Conservation (phyloP, 2,888 invertebrate genomes). For the Drosophila gaucha region DNA sequence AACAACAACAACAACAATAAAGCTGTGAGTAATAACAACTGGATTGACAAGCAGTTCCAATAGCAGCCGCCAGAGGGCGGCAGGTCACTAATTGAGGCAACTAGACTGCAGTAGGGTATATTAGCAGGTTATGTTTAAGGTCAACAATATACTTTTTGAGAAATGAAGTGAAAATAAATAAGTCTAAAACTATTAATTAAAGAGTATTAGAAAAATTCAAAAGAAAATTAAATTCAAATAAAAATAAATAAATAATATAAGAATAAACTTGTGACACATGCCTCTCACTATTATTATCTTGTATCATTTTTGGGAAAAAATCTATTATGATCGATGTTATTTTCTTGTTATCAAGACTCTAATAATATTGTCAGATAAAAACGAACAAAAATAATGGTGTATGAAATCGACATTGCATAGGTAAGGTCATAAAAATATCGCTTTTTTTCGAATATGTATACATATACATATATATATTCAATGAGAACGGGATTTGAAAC, state of each 20-base stretch:
- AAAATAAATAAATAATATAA: no score
- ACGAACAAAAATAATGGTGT: not conserved
- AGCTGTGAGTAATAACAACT: slow-evolving; percentile 24
- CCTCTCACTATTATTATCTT: no score
- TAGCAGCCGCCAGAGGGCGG: slow-evolving; percentile 24
- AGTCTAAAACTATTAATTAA: no score
- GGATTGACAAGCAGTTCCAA: slow-evolving; percentile 12
- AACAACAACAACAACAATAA: slow-evolving; percentile 13
- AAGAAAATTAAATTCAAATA: no score
- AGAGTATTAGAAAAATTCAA: no score
- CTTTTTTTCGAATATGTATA: not conserved
- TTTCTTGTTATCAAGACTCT: not conserved
- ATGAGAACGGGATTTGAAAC: not conserved
- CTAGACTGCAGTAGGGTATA: not conserved
- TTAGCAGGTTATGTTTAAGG: not conserved
- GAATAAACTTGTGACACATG: no score
- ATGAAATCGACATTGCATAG: not conserved
- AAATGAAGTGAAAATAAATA: not conserved
- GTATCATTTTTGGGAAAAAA: no score
- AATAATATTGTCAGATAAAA: slow-evolving; percentile 2
- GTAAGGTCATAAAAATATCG: not conserved
- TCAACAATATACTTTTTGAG: not conserved
- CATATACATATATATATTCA: not conserved
- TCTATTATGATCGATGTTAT: not conserved
- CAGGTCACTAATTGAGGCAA: not conserved